Percentiles rank a stretch among this genome's conserved stretches.
These are phyloP conservation scores for Labeo catla DNA, from an alignment of 2,113 vertebrate genomes.

Conservation along the genomic window DNA sequence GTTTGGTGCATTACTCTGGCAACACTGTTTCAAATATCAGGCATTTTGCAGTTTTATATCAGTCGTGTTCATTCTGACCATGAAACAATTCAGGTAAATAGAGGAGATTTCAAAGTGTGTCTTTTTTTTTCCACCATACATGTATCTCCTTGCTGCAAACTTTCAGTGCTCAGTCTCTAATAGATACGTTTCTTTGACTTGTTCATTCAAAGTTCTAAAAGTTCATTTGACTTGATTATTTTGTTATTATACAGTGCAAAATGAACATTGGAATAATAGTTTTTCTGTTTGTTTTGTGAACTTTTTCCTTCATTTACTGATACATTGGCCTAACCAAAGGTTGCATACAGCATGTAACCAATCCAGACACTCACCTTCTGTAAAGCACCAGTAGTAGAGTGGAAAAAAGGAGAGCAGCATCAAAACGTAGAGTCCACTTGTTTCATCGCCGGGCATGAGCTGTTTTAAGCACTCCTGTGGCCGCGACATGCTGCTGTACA, in stretches of 20 bases:
- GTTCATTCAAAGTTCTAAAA: too few species aligned
- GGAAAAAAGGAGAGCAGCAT: constrained; percentile 71
- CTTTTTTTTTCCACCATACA: too few species aligned
- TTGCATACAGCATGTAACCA: too few species aligned
- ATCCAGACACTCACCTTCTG: constrained; percentile 35
- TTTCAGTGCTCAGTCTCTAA: too few species aligned
- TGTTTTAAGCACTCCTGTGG: not conserved
- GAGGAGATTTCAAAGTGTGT: not conserved
- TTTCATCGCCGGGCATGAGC: not conserved
- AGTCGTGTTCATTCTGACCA: not conserved
- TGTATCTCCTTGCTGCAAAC: too few species aligned
- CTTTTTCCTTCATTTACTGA: not conserved
- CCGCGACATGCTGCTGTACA: not conserved
- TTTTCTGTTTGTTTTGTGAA: too few species aligned
- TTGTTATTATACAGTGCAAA: too few species aligned
- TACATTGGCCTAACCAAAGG: too few species aligned
- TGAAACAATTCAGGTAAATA: not conserved
- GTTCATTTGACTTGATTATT: too few species aligned
- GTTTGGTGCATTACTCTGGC: not conserved
- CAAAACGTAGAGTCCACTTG: constrained; percentile 65
- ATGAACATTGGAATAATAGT: too few species aligned
- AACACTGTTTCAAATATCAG: not conserved
- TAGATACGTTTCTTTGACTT: too few species aligned
- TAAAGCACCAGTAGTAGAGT: constrained; percentile 74
- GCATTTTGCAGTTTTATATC: not conserved